Evolutionary conservation across 2,797 vertebrate species (phyloP), one percentile per base, ranked within the genome.

Genomic region (Anguilla obscura): DNA sequence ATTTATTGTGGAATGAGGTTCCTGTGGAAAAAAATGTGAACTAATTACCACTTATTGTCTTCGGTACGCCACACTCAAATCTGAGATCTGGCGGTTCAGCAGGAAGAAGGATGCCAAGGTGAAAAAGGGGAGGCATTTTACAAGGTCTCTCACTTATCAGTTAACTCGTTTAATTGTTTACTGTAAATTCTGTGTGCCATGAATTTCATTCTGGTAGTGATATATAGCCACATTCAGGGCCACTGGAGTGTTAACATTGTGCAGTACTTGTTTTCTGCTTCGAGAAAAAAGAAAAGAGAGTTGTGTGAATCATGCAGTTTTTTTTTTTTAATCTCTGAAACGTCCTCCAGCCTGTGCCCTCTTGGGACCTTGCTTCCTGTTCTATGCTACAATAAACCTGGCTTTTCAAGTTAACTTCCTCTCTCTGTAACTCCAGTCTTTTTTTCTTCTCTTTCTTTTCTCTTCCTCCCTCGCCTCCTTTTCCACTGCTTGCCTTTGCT

Each of bases 81-180:
- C 18, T 48, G 79, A 82, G 45, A 82, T 82, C 21, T 24, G 21
- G 40, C 50, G 79, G 36, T 40, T 79, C 36, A 79, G 36, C 74
- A 40, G 36, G 45, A 50, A 50, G 21, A 50, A 50, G 45, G 45
- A 50, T 50, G 79, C 40, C 18, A 50, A 24, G 27, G 79, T n/a
- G 45, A 33, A 82, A 50, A 45, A 18, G 40, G 45, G 40, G 30
- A n/a, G 27, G 9, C n/a, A 36, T 50, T 69, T 60, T 36, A 45
- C 48, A 86, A 45, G 60, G 58, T 14, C 14, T 40, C 18, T 16
- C 33, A 12, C 76, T 54, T 86, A 80, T 66, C 56, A 54, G 82
- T 86, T 21, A 30, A 80, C 54, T 83, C 82, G 86, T 86, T 86
- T 88, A 83, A 88, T 48, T 33, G 71, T 76, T 76, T 76, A 80